Conservation (phyloP, 1,140 invertebrate genomes). For the Lerema accius region DNA sequence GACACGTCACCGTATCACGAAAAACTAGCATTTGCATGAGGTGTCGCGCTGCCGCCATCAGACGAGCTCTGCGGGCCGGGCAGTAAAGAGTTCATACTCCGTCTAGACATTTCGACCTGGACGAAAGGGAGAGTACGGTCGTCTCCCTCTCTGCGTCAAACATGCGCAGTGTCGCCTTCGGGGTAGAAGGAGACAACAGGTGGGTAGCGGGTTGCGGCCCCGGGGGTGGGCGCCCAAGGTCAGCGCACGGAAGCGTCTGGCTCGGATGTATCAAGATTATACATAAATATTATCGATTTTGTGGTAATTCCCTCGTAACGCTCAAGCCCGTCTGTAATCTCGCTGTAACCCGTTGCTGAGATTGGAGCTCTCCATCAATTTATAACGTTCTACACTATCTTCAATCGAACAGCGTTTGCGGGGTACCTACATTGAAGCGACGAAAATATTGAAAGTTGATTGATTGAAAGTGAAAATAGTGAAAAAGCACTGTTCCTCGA, state of each 20-base stretch:
- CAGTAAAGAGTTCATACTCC: constrained; percentile 71
- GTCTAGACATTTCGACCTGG: constrained; percentile 78
- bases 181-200: constrained; percentile 60
- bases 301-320: constrained; percentile 47
- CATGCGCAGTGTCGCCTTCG: constrained; percentile 62
- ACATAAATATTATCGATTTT: constrained; percentile 58
- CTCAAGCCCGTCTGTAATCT: constrained; percentile 30
- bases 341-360: constrained; percentile 13
- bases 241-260: constrained; percentile 76
- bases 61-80: constrained; percentile 33
- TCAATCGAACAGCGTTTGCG: too few relatives aligned
- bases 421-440: too few relatives aligned
- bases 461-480: too few relatives aligned
- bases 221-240: constrained; percentile 63
- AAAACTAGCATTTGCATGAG: constrained; percentile 40
- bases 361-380: constrained; percentile 2
- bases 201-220: constrained; percentile 46
- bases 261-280: constrained; percentile 65
- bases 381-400: neutral
- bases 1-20: constrained; percentile 28
- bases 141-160: constrained; percentile 60
- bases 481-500: too few relatives aligned
- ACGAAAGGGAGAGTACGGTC: constrained; percentile 60
- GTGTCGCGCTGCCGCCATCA: constrained; percentile 30
- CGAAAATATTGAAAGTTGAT: too few relatives aligned